phyloP scores from a whole-genome alignment of 1,140 invertebrate genomes.

The Gerris buenoi region DNA sequence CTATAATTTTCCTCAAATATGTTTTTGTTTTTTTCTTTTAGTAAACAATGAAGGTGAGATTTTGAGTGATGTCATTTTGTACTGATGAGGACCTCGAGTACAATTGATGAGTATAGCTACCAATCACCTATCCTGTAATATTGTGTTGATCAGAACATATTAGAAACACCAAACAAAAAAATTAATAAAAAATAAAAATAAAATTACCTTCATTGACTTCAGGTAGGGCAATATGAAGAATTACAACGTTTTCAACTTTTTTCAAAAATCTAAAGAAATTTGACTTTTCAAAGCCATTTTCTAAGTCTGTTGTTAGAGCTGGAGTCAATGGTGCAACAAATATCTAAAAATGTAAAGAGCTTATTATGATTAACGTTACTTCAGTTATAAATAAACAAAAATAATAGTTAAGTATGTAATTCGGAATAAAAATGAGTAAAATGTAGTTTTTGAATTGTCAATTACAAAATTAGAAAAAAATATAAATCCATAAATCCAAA shows the following conservation, averaged over 20 bases:
- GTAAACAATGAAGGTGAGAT: too few species aligned
- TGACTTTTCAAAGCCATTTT: neutral
- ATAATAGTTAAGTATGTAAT: neutral
- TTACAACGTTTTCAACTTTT: neutral
- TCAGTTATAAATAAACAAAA: neutral
- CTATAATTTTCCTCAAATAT: too few species aligned
- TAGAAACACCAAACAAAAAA: too few species aligned
- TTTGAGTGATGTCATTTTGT: too few species aligned
- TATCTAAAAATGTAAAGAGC: too few species aligned
- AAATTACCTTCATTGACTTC: neutral
- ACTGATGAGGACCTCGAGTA: too few species aligned
- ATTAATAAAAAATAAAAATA: too few species aligned
- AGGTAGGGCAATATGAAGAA: neutral
- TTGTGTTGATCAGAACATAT: too few species aligned
- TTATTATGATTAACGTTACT: neutral
- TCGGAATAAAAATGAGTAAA: neutral
- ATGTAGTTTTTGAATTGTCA: neutral
- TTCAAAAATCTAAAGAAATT: neutral
- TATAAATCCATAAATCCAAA: neutral
- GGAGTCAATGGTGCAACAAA: neutral
- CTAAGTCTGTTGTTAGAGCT: neutral
- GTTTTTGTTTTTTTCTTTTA: too few species aligned
- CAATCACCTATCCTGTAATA: too few species aligned
- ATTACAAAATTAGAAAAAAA: too few species aligned
- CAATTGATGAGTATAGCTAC: too few species aligned